phyloP scores from a whole-genome alignment of 2,888 invertebrate species.

The Oxytorus armatus region DNA sequence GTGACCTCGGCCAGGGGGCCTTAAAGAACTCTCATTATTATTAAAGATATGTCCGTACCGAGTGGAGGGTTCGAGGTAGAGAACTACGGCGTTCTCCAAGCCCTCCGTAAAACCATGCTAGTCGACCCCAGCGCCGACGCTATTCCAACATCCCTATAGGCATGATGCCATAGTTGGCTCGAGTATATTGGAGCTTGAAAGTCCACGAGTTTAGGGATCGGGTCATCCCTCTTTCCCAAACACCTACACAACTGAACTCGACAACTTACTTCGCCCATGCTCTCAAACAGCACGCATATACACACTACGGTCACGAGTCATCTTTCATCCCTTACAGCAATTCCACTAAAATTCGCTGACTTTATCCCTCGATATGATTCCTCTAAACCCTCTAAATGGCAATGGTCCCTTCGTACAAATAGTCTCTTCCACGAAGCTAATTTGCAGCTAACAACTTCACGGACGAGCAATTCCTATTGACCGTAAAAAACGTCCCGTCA shows the following conservation, averaged over 20 bases:
- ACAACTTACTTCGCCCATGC: conserved; percentile 64
- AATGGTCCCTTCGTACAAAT: not conserved
- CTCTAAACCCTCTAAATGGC: not conserved
- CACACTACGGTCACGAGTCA: not conserved
- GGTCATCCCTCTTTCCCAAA: conserved; percentile 41
- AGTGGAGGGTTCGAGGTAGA: conserved; percentile 26
- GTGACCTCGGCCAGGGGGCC: conserved; percentile 70
- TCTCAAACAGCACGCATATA: conserved; percentile 41
- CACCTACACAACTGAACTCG: conserved; percentile 28
- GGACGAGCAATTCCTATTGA: conserved; percentile 64
- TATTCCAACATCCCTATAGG: conserved; percentile 7
- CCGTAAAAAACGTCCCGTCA: conserved; percentile 69
- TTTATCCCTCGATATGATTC: conserved; percentile 2
- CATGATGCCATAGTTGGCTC: conserved; percentile 39
- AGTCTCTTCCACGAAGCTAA: conserved; percentile 39
- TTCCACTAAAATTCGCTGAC: conserved; percentile 7
- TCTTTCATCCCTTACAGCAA: not conserved
- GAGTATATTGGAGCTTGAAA: conserved; percentile 36
- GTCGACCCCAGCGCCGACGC: conserved; percentile 32
- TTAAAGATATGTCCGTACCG: conserved; percentile 68
- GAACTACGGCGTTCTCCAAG: conserved; percentile 32
- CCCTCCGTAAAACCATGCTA: conserved; percentile 33
- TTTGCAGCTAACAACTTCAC: conserved; percentile 39
- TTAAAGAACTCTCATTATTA: conserved; percentile 74
- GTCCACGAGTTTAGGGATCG: conserved; percentile 57